phyloP scores from a whole-genome alignment of 2,888 invertebrate species.

The Papilio protenor region DNA sequence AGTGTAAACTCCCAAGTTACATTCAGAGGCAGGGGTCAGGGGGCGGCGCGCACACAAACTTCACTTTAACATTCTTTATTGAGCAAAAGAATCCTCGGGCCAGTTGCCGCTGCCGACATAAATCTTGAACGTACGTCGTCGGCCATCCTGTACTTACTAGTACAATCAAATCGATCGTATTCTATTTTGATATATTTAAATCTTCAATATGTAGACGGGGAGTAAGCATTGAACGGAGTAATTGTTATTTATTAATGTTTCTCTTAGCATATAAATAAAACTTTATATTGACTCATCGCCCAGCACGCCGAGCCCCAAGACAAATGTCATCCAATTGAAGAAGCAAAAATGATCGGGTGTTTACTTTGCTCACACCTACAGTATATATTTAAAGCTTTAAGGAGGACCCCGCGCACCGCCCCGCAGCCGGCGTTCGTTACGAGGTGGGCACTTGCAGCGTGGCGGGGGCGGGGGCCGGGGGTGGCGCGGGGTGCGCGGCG shows the following conservation, averaged over 20 bases:
- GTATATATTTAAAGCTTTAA: constrained; percentile 6
- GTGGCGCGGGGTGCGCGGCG: constrained; percentile 43
- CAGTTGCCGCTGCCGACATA: too few relatives aligned
- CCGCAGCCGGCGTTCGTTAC: constrained; percentile 27
- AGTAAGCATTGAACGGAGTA: not conserved
- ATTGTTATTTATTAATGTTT: not conserved
- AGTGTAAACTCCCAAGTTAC: not conserved
- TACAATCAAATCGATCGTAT: not conserved
- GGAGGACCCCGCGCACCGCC: not conserved
- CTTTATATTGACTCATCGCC: not conserved
- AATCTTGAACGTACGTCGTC: too few relatives aligned
- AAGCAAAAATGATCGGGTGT: not conserved
- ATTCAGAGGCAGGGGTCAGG: not conserved
- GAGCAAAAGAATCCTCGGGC: too few relatives aligned
- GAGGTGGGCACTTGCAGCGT: not conserved
- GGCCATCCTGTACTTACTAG: too few relatives aligned
- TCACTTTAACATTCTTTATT: too few relatives aligned
- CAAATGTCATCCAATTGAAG: not conserved
- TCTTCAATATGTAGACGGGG: not conserved
- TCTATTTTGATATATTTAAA: not conserved
- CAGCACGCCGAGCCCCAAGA: not conserved
- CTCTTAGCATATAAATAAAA: not conserved
- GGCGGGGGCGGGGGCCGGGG: not conserved
- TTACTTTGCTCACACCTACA: not conserved
- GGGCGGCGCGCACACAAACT: too few relatives aligned